Evolutionary conservation across 2,888 invertebrate species (phyloP).

Genomic region (Trissolcus japonicus): DNA sequence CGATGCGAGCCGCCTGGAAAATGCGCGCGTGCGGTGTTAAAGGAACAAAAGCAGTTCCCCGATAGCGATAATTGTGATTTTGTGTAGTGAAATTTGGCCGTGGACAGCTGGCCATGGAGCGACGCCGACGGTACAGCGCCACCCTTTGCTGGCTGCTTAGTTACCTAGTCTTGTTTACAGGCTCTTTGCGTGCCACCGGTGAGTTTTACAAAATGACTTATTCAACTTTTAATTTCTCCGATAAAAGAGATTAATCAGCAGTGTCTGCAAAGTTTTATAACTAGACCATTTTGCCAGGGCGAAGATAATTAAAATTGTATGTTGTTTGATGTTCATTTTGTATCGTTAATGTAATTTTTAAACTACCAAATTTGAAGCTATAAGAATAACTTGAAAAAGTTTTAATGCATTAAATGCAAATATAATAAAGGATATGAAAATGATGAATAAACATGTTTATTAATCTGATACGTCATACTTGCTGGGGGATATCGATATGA

Average conservation of each 20-base stretch:
- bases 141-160: constrained; percentile 51
- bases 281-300: too few species aligned
- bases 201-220: constrained; percentile 16
- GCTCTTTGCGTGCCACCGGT: constrained; percentile 40
- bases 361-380: too few species aligned
- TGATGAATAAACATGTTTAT: too few species aligned
- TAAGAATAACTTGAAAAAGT: too few species aligned
- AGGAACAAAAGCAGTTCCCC: constrained; percentile 34
- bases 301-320: too few species aligned
- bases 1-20: constrained; percentile 44
- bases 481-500: too few species aligned
- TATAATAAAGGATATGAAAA: too few species aligned
- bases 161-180: constrained; percentile 50
- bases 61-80: constrained; percentile 38
- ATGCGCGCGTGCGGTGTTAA: constrained; percentile 39
- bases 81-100: constrained; percentile 23
- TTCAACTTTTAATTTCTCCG: constrained; percentile 2
- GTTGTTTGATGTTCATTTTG: too few species aligned
- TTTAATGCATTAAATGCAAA: too few species aligned
- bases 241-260: background rate
- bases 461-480: too few species aligned
- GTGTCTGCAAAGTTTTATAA: too few species aligned
- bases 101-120: constrained; percentile 46
- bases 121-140: constrained; percentile 41
- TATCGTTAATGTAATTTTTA: too few species aligned